These are phyloP conservation scores for Rhyacophila brunnea DNA, from an alignment of 1,140 invertebrate genomes.

Conservation along the genomic window DNA sequence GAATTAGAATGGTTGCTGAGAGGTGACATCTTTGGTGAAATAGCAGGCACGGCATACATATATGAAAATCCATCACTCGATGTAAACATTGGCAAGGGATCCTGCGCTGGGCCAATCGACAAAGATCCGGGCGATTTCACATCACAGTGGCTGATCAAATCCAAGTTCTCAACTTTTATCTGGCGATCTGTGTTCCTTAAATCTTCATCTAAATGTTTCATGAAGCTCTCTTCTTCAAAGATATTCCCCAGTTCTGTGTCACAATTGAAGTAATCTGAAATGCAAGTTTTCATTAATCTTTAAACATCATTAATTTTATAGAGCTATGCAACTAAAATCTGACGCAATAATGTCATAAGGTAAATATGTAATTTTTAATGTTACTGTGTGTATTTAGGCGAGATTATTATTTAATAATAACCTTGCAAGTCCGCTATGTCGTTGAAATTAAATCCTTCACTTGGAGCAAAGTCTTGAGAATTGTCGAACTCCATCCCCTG, in stretches of 20 bases:
- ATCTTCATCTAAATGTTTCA: constrained; percentile 10
- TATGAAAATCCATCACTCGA: not conserved
- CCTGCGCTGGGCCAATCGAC: not conserved
- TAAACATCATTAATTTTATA: constrained; percentile 2
- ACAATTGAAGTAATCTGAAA: not conserved
- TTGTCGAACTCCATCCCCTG: constrained; percentile 20
- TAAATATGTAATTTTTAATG: not conserved
- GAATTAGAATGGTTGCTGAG: not conserved
- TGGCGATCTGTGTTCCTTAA: not conserved
- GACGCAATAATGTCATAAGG: constrained; percentile 19
- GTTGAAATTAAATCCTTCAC: constrained; percentile 8
- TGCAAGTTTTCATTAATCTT: too few species aligned
- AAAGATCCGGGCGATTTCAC: not conserved
- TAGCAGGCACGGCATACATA: not conserved
- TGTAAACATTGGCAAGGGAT: not conserved
- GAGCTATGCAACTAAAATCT: constrained; percentile 1
- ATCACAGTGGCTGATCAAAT: too few species aligned
- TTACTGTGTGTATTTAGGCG: not conserved
- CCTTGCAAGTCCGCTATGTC: constrained; percentile 17
- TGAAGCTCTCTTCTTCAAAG: constrained; percentile 14
- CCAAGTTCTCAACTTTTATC: not conserved
- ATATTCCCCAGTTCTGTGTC: constrained; percentile 17
- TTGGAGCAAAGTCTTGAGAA: constrained; percentile 6
- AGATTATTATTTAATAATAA: constrained; percentile 4
- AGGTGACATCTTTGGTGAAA: constrained; percentile 10